Percentiles rank a stretch among this genome's conserved stretches.
These are phyloP conservation scores for Simalia tracyae DNA, from an alignment of 2,797 vertebrate species.

Conservation along the genomic window DNA sequence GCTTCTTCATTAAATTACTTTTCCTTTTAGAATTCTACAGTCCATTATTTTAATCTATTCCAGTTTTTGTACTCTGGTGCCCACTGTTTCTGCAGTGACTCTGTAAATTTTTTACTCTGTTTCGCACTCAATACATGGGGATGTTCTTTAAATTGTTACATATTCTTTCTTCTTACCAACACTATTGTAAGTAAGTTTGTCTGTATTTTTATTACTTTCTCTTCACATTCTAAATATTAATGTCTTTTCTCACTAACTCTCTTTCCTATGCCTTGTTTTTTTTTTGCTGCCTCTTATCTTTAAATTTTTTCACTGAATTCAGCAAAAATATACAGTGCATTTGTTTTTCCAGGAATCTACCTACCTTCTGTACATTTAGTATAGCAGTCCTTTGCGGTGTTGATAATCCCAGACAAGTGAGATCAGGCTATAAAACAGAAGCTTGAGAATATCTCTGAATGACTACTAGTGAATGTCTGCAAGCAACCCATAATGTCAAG, in stretches of 20 bases:
- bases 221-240: background rate
- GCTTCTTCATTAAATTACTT: too few species aligned
- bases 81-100: too few species aligned
- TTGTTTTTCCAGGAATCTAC: background rate
- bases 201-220: too few species aligned
- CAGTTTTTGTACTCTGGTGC: too few species aligned
- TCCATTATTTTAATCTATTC: too few species aligned
- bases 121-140: too few species aligned
- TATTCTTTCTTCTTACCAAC: too few species aligned
- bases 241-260: background rate
- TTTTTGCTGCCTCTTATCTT: background rate
- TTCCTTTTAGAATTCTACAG: too few species aligned
- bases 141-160: too few species aligned
- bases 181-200: too few species aligned
- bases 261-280: too few species aligned
- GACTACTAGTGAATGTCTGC: background rate
- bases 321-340: background rate
- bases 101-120: too few species aligned
- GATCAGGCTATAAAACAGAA: background rate
- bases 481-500: background rate
- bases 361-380: background rate
- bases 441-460: background rate
- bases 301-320: background rate
- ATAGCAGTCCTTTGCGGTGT: background rate
- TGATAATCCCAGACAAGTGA: background rate